Evolutionary conservation across 2,797 vertebrate genomes (phyloP).

Genomic region (Melanotaenia boesemani): DNA sequence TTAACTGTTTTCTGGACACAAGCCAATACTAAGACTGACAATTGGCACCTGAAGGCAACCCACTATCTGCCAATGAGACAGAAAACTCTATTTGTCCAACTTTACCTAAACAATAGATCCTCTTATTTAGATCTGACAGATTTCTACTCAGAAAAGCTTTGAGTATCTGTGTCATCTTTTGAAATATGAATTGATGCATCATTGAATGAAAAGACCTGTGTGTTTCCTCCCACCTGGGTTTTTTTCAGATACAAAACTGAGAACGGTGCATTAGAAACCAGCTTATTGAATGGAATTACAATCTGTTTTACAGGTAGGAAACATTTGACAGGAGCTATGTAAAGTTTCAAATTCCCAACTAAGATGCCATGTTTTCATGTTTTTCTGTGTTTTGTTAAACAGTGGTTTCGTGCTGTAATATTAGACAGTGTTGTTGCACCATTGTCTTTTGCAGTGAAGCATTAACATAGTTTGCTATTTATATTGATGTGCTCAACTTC

Average conservation of each 20-base stretch:
- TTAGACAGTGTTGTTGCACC: not conserved
- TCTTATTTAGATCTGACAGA: constrained; percentile 18
- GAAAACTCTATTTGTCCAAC: constrained; percentile 15
- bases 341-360: not conserved
- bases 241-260: not conserved
- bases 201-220: constrained; percentile 1
- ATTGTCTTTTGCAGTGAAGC: not conserved
- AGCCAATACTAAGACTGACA: not conserved
- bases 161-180: constrained; percentile 9
- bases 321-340: not conserved
- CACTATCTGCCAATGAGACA: constrained; percentile 7
- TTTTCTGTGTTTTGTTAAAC: not conserved
- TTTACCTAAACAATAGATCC: constrained; percentile 18
- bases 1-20: constrained; percentile 12
- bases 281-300: not conserved
- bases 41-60: constrained; percentile 1
- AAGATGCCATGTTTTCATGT: too few species aligned
- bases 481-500: not conserved
- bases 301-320: not conserved
- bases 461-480: not conserved
- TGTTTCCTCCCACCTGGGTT: constrained; percentile 7
- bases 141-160: constrained; percentile 16
- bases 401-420: not conserved
- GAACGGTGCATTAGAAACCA: not conserved
- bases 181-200: not conserved